Evolutionary conservation across 2,797 vertebrate species (phyloP).

Genomic region (Myioborus melanocephalus): DNA sequence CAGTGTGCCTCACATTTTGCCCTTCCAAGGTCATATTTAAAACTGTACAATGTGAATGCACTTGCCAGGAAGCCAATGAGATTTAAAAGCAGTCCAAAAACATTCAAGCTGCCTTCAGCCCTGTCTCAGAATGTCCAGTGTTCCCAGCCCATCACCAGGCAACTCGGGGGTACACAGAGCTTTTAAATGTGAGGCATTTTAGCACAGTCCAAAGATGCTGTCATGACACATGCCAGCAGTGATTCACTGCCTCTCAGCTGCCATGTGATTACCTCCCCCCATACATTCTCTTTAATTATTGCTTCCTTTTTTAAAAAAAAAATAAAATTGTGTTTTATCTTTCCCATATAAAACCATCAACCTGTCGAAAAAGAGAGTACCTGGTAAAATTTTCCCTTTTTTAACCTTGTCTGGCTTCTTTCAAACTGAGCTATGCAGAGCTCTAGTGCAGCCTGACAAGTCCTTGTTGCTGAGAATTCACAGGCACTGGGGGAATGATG

Average conservation of each 20-base stretch:
- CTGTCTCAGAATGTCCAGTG: background rate
- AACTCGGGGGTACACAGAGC: accelerated
- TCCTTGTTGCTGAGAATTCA: slow-evolving; percentile 70
- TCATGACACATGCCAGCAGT: background rate
- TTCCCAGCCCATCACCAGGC: background rate
- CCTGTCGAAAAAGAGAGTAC: slow-evolving; percentile 34
- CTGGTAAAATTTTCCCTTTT: slow-evolving; percentile 49
- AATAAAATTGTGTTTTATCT: background rate
- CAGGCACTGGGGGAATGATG: slow-evolving; percentile 54
- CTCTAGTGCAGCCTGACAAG: slow-evolving; percentile 64
- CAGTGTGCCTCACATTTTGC: background rate
- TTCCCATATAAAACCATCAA: slow-evolving; percentile 40
- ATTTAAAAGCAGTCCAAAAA: background rate
- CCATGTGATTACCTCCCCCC: background rate
- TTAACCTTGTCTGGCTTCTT: slow-evolving; percentile 59
- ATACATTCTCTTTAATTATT: background rate
- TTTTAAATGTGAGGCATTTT: background rate
- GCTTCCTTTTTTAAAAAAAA: background rate
- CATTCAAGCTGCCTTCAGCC: background rate
- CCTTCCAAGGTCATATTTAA: slow-evolving; percentile 6
- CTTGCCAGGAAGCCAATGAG: background rate
- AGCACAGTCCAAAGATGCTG: background rate
- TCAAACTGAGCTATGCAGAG: slow-evolving; percentile 50
- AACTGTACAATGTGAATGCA: background rate
- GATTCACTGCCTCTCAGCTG: slow-evolving; percentile 19